Evolutionary conservation across 2,797 vertebrate genomes (phyloP).

Genomic region (Anniella stebbinsi): DNA sequence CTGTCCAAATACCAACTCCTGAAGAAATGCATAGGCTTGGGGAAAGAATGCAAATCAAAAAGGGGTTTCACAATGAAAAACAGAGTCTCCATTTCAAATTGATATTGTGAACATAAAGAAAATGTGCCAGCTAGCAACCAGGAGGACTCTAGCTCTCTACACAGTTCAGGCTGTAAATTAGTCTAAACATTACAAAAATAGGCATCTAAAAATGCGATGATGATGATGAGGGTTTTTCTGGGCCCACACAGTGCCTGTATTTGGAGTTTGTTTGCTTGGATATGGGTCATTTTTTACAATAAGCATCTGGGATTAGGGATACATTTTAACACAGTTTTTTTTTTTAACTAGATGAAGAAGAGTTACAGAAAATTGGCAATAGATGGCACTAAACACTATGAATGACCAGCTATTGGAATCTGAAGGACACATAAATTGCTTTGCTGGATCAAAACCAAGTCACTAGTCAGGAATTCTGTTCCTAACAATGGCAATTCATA

Average conservation of each 20-base stretch:
- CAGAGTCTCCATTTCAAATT: neutral
- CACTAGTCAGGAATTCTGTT: neutral
- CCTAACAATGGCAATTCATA: neutral
- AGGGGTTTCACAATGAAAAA: neutral
- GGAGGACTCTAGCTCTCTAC: neutral
- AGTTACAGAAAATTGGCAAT: neutral
- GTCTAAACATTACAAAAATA: neutral
- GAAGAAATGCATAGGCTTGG: neutral
- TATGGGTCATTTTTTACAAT: neutral
- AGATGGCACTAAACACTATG: constrained; percentile 20
- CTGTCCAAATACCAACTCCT: neutral
- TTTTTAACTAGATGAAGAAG: neutral
- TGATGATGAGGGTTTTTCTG: neutral
- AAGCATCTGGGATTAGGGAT: neutral
- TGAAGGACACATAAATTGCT: neutral
- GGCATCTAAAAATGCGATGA: neutral
- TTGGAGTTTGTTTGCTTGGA: neutral
- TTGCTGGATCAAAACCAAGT: neutral
- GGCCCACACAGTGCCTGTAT: neutral
- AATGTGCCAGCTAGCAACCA: no score
- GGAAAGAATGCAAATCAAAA: neutral
- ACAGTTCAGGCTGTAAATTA: neutral
- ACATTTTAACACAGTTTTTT: no score
- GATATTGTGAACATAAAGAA: neutral
- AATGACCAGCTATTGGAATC: no score